A percentile compares a stretch with the other conserved stretches of the same genome.
Conservation (phyloP, 2,797 vertebrate species). For the Cephalopachus bancanus region DNA sequence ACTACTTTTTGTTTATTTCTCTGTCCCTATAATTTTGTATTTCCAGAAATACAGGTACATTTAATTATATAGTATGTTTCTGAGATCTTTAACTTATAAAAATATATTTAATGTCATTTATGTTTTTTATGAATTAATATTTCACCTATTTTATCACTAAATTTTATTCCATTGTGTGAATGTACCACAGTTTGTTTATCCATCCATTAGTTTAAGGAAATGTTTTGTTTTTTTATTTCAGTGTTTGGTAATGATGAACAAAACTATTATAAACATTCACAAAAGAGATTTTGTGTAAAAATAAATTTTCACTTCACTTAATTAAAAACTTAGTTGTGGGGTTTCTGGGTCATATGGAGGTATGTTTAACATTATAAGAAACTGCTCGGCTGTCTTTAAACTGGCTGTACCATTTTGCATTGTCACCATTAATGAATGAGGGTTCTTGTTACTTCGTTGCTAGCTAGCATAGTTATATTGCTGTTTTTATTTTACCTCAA, state of each 20-base stretch:
- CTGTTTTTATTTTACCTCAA: not conserved
- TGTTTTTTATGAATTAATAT: conserved; percentile 32
- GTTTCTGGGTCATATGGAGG: not conserved
- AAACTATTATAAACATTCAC: not conserved
- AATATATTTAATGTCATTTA: not conserved
- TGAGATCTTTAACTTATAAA: conserved; percentile 30
- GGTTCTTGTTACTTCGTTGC: not conserved
- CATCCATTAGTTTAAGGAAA: not conserved
- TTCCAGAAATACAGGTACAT: not conserved
- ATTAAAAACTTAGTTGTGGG: not conserved
- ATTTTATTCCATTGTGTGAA: not conserved
- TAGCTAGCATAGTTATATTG: not conserved
- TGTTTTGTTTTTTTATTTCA: not conserved
- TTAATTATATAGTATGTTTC: not conserved
- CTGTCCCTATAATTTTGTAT: not conserved
- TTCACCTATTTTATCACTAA: conserved; percentile 4
- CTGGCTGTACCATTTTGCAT: not conserved
- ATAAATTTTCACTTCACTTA: not conserved
- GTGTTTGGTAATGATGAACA: not conserved
- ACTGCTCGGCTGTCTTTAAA: conserved; percentile 11
- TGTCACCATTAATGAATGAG: not conserved
- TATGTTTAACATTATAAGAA: conserved; percentile 24
- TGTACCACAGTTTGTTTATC: not conserved
- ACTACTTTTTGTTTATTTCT: not conserved
- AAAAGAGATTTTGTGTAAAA: not conserved